A percentile compares a stretch with the other conserved stretches of the same genome.
Conservation (phyloP, 2,888 invertebrate species). For the Torymus tubicola region DNA sequence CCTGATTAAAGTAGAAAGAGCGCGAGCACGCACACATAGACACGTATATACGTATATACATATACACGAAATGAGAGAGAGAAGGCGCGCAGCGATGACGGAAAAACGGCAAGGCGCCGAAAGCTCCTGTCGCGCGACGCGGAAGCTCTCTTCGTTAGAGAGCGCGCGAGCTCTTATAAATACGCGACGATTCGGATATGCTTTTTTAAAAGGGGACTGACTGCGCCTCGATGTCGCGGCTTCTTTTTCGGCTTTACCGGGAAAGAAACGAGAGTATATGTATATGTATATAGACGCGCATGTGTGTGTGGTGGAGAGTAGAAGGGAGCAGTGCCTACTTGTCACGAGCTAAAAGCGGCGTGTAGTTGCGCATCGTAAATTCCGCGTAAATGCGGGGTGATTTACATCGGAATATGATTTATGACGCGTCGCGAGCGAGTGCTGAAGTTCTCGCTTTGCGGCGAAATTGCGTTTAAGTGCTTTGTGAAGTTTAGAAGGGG, state of each 20-base stretch:
- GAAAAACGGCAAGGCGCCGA: constrained; percentile 37
- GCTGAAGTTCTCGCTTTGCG: constrained; percentile 10
- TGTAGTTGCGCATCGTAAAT: constrained; percentile 46
- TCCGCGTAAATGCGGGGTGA: constrained; percentile 41
- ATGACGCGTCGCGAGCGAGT: constrained; percentile 1
- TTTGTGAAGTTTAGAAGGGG: neutral
- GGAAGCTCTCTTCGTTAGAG: constrained; percentile 10
- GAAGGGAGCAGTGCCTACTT: constrained; percentile 14
- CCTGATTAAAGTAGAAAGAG: constrained; percentile 47
- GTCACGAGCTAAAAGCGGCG: constrained; percentile 35
- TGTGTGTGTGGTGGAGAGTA: constrained; percentile 1
- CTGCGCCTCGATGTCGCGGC: too few relatives aligned
- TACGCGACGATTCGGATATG: constrained; percentile 25
- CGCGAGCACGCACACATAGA: neutral
- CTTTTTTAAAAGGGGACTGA: too few relatives aligned
- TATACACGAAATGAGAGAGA: constrained; percentile 43
- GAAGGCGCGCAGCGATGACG: constrained; percentile 35
- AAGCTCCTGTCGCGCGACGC: neutral
- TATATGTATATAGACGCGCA: too few relatives aligned
- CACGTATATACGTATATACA: too few relatives aligned
- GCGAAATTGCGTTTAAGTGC: constrained; percentile 14
- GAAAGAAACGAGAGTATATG: too few relatives aligned
- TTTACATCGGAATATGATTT: constrained; percentile 50
- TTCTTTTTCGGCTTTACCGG: too few relatives aligned
- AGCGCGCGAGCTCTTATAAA: constrained; percentile 23